Conservation (phyloP, 2,888 invertebrate genomes). For the Machimus rusticus region DNA sequence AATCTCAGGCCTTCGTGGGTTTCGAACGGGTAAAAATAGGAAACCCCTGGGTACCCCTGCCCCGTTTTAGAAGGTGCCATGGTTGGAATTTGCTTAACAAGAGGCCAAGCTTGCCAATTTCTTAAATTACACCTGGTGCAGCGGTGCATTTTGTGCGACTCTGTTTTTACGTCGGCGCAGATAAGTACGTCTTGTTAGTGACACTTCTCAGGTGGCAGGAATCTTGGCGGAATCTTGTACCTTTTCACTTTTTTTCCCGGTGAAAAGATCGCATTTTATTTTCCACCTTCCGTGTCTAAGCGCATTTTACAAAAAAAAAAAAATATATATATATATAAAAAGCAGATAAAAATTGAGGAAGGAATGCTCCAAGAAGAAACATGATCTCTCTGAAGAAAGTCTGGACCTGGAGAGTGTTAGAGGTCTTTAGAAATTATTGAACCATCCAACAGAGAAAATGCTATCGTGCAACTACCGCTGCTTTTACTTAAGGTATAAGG, state of each 20-base stretch:
- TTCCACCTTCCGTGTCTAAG: slow-evolving; percentile 11
- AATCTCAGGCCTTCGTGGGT: background rate
- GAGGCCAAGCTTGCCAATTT: background rate
- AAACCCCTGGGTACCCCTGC: background rate
- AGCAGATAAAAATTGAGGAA: background rate
- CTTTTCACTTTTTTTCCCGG: background rate
- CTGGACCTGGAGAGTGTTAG: background rate
- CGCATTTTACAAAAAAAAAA: background rate
- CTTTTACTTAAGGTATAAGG: background rate
- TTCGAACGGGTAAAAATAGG: background rate
- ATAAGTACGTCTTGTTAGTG: background rate
- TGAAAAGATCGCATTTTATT: background rate
- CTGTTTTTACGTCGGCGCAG: background rate
- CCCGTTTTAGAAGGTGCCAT: background rate
- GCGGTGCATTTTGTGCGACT: background rate
- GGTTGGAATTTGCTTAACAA: background rate
- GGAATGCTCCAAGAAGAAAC: background rate
- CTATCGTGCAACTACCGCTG: background rate
- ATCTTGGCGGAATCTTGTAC: background rate
- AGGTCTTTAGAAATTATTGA: background rate
- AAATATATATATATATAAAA: too few relatives aligned
- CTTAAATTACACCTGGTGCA: slow-evolving; percentile 17
- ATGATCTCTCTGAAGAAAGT: slow-evolving; percentile 3
- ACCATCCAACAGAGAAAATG: background rate
- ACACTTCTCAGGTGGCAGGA: slow-evolving; percentile 2